Evolutionary conservation across 2,797 vertebrate species (phyloP).

Genomic region (Limosa lapponica): DNA sequence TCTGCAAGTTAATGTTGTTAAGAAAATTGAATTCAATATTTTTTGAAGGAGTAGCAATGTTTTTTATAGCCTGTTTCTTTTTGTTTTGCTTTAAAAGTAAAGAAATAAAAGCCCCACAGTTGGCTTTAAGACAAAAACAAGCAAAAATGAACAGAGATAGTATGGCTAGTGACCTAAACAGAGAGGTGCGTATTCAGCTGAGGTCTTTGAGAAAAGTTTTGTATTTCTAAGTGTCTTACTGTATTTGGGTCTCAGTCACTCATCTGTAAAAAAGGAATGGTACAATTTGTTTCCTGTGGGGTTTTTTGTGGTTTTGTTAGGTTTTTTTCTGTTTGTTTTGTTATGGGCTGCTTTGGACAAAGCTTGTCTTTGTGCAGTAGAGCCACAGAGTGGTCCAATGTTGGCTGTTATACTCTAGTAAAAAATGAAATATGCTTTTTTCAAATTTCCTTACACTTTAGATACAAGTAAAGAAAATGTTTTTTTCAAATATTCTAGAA

Average conservation of each 20-base stretch:
- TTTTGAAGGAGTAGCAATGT: accelerated
- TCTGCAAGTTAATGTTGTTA: not conserved
- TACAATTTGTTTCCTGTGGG: not conserved
- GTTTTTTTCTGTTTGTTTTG: not conserved
- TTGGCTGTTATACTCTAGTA: not conserved
- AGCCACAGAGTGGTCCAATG: not conserved
- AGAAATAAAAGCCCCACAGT: not conserved
- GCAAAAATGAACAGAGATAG: not conserved
- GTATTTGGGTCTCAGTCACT: not conserved
- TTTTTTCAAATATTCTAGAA: not conserved
- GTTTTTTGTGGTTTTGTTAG: no score
- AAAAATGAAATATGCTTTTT: not conserved
- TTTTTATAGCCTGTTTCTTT: not conserved
- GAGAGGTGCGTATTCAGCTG: not conserved
- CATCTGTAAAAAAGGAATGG: not conserved
- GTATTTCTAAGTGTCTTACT: not conserved
- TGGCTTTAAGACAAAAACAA: not conserved
- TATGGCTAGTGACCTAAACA: not conserved
- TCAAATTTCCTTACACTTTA: not conserved
- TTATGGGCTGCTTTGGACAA: not conserved
- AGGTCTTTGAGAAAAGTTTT: not conserved
- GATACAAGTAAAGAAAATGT: not conserved
- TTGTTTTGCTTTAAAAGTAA: not conserved
- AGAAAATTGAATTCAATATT: not conserved
- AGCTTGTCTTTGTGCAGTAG: not conserved